Evolutionary conservation across 1,140 invertebrate genomes (phyloP).

Genomic region (Tetragonula clypearis): DNA sequence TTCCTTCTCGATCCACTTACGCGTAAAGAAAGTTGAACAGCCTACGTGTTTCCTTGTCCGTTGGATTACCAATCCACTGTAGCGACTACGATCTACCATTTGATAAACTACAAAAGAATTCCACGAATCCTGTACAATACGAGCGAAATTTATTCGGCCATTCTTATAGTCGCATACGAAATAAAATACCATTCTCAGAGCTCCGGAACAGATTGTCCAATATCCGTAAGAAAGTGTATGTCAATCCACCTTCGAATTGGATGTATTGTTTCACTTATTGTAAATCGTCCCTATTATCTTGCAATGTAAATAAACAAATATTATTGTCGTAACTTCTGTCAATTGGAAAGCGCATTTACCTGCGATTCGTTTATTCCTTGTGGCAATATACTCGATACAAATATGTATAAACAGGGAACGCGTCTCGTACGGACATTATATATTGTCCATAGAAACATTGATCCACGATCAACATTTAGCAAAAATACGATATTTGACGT

Average conservation of each 20-base stretch:
- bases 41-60: neutral
- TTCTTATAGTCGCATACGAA: neutral
- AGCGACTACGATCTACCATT: neutral
- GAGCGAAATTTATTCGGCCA: neutral
- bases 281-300: constrained; percentile 77
- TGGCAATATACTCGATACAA: constrained; percentile 2
- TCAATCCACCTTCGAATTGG: neutral
- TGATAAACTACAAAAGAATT: neutral
- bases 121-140: neutral
- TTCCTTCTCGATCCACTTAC: constrained; percentile 4
- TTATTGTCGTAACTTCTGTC: constrained; percentile 72
- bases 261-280: constrained; percentile 61
- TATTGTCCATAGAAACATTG: neutral
- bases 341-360: neutral
- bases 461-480: neutral
- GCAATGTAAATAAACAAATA: constrained; percentile 82
- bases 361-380: neutral
- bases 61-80: neutral
- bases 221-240: neutral
- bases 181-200: neutral
- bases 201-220: neutral
- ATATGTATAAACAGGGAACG: neutral
- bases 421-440: neutral
- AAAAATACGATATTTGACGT: constrained; percentile 27
- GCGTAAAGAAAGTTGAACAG: neutral